phyloP scores from a whole-genome alignment of 1,140 invertebrate species.

The Samia ricini region DNA sequence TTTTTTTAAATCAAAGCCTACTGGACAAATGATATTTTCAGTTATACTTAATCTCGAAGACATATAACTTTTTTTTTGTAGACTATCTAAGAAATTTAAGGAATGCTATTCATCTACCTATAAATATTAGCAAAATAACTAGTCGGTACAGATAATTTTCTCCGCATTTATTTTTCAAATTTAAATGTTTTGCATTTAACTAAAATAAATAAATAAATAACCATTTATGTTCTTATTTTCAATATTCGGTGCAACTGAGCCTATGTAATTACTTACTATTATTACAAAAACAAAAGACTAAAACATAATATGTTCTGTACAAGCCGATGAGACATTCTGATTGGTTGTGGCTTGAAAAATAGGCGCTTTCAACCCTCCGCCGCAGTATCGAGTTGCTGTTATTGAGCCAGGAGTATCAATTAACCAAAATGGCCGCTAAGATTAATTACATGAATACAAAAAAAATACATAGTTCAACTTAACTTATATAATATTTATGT shows the following conservation, averaged over 20 bases:
- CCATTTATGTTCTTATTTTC: background rate
- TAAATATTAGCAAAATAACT: too few relatives aligned
- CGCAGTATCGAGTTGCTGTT: conserved; percentile 59
- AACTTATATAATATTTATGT: too few relatives aligned
- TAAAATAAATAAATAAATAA: too few relatives aligned
- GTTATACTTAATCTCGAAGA: too few relatives aligned
- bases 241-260: background rate
- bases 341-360: conserved; percentile 53
- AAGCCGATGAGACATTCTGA: conserved; percentile 31
- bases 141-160: too few relatives aligned
- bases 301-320: background rate
- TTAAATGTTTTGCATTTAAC: too few relatives aligned
- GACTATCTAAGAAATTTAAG: too few relatives aligned
- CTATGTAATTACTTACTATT: background rate
- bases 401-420: conserved; percentile 65
- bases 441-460: conserved; percentile 6
- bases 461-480: background rate
- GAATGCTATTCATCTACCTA: too few relatives aligned
- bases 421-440: conserved; percentile 66
- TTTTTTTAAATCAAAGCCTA: too few relatives aligned
- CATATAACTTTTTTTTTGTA: too few relatives aligned
- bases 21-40: too few relatives aligned
- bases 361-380: conserved; percentile 51
- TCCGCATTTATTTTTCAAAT: too few relatives aligned
- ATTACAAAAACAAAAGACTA: background rate